These are phyloP conservation scores for Scaptomyza parva DNA, from an alignment of 2,888 invertebrate species.

Conservation along the genomic window DNA sequence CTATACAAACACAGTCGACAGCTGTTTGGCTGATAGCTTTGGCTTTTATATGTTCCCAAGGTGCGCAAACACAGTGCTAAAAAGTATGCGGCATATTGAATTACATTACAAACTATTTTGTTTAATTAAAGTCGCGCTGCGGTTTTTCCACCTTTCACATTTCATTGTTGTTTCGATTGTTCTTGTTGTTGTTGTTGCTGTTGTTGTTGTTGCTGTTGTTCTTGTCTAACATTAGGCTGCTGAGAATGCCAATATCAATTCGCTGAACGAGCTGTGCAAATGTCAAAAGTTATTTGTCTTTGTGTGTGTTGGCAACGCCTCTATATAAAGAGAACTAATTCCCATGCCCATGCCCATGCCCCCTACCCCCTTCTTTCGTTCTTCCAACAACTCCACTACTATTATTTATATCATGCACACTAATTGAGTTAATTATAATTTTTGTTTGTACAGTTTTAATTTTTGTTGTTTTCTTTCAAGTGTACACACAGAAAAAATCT, in stretches of 20 bases:
- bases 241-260: conserved; percentile 42
- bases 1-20: conserved; percentile 48
- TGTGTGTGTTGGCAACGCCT: conserved; percentile 16
- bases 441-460: background rate
- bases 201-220: conserved; percentile 20
- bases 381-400: background rate
- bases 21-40: conserved; percentile 59
- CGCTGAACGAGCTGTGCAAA: conserved; percentile 51
- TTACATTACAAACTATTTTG: conserved; percentile 70
- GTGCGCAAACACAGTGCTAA: conserved; percentile 16
- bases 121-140: conserved; percentile 68
- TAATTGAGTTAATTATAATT: conserved; percentile 30
- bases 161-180: conserved; percentile 16
- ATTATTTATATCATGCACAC: conserved; percentile 30
- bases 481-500: too few species aligned
- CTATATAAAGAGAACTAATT: too few species aligned
- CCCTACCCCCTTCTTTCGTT: too few species aligned
- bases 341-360: background rate
- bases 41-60: conserved; percentile 29
- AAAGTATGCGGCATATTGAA: conserved; percentile 46
- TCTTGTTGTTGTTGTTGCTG: conserved; percentile 11
- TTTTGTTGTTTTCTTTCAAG: too few species aligned
- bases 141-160: conserved; percentile 55
- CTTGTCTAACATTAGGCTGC: conserved; percentile 46
- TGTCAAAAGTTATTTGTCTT: conserved; percentile 55